Percentiles rank a stretch among this genome's conserved stretches.
Conservation (phyloP, 2,888 invertebrate species). For the Monoplex corrugatus region DNA sequence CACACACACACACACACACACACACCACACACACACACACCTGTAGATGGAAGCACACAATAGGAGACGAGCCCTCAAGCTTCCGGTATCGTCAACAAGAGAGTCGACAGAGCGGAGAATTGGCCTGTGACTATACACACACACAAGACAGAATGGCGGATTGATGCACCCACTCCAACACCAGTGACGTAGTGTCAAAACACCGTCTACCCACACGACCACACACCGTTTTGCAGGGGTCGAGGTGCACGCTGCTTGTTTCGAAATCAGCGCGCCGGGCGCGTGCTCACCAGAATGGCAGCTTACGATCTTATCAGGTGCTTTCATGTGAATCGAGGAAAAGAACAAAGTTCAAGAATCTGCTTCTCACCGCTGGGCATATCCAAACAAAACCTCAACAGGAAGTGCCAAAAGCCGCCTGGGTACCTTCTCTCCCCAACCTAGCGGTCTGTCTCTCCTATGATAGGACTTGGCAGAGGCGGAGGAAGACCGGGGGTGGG, state of each 20-base stretch:
- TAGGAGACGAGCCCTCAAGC: background rate
- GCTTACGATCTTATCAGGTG: slow-evolving; percentile 16
- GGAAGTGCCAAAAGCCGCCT: slow-evolving; percentile 6
- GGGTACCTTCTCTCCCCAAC: no score
- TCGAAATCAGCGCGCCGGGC: background rate
- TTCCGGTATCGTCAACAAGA: background rate
- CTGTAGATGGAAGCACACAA: background rate
- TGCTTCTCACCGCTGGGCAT: background rate
- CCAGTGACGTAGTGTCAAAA: background rate
- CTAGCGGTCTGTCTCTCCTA: no score
- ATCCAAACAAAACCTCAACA: slow-evolving; percentile 7
- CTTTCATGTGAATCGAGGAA: slow-evolving; percentile 27
- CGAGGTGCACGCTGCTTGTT: background rate
- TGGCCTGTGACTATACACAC: slow-evolving; percentile 7
- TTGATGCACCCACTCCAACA: background rate
- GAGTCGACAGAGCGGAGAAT: background rate
- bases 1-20: slow-evolving; percentile 9
- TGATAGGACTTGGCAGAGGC: no score
- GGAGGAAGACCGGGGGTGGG: no score
- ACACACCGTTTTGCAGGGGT: background rate
- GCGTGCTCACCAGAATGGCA: background rate
- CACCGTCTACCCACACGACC: slow-evolving; percentile 2
- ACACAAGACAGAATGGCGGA: background rate
- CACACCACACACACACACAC: background rate
- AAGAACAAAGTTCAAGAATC: slow-evolving; percentile 32